A percentile compares a stretch with the other conserved stretches of the same genome.
Conservation (phyloP, 2,113 vertebrate species). For the Paratilapia polleni region DNA sequence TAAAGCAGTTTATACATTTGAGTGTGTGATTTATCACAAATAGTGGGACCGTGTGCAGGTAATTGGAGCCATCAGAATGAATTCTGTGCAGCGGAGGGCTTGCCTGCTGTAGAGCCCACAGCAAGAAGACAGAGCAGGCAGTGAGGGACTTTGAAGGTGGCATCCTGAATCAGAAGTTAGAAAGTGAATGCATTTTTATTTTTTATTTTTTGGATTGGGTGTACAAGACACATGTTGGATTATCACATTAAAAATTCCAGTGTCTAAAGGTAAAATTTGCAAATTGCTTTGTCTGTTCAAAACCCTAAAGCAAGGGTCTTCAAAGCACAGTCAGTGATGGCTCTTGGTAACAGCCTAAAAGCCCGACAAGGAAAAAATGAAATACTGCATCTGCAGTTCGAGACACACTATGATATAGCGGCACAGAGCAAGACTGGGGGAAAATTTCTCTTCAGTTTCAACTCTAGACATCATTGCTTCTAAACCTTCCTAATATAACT, state of each 20-base stretch:
- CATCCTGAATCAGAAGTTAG: too few species aligned
- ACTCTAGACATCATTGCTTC: neutral
- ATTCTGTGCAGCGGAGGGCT: too few species aligned
- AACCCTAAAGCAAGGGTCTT: neutral
- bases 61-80: neutral
- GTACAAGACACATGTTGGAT: neutral
- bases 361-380: neutral
- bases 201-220: too few species aligned
- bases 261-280: neutral
- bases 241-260: neutral
- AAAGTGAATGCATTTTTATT: too few species aligned
- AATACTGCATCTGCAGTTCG: neutral
- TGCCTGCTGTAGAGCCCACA: too few species aligned
- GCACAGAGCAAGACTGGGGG: neutral
- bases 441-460: neutral
- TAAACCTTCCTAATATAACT: neutral
- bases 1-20: neutral
- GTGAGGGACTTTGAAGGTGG: too few species aligned
- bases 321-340: neutral
- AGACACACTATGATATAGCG: neutral
- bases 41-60: neutral
- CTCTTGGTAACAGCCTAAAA: neutral
- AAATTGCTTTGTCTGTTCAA: neutral
- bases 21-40: neutral
- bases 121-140: too few species aligned